Conservation (phyloP, 1,140 invertebrate species). For the Hypothenemus hampei region DNA sequence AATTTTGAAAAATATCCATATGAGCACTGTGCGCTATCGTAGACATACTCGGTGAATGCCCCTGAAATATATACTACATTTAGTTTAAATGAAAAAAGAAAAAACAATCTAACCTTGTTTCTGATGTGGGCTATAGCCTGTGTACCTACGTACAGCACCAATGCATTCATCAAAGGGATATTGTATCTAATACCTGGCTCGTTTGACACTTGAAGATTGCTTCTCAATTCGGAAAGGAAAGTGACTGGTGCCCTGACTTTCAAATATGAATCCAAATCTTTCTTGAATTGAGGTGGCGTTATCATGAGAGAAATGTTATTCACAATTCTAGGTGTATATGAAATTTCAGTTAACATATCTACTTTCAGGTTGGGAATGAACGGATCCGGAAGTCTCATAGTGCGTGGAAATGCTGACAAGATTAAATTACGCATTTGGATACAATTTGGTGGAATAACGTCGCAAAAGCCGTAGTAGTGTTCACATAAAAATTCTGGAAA, state of each 20-base stretch:
- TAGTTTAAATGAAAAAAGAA: not conserved
- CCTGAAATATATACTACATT: slow-evolving; percentile 41
- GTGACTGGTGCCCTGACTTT: slow-evolving; percentile 92
- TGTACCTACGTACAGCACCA: slow-evolving; percentile 95
- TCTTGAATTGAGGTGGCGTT: slow-evolving; percentile 83
- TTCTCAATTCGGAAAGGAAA: slow-evolving; percentile 86
- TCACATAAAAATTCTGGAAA: slow-evolving; percentile 99
- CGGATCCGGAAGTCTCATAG: slow-evolving; percentile 96
- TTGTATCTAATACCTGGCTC: slow-evolving; percentile 92
- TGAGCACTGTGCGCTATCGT: slow-evolving; percentile 96
- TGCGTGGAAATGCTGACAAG: slow-evolving; percentile 93
- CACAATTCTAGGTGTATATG: slow-evolving; percentile 79
- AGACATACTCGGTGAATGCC: slow-evolving; percentile 87
- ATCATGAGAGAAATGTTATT: slow-evolving; percentile 87
- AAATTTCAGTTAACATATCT: slow-evolving; percentile 85
- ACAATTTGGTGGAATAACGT: slow-evolving; percentile 98
- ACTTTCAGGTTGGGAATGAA: slow-evolving; percentile 97
- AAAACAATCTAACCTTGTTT: slow-evolving; percentile 52
- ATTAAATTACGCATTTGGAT: slow-evolving; percentile 99
- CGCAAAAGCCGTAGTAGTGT: slow-evolving; percentile 99
- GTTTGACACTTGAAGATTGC: slow-evolving; percentile 81
- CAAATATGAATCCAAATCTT: slow-evolving; percentile 94
- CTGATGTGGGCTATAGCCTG: slow-evolving; percentile 89
- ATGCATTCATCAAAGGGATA: slow-evolving; percentile 92
- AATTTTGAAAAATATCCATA: slow-evolving; percentile 99